Conservation (phyloP, 2,888 invertebrate species). For the Eupithecia abbreviata region DNA sequence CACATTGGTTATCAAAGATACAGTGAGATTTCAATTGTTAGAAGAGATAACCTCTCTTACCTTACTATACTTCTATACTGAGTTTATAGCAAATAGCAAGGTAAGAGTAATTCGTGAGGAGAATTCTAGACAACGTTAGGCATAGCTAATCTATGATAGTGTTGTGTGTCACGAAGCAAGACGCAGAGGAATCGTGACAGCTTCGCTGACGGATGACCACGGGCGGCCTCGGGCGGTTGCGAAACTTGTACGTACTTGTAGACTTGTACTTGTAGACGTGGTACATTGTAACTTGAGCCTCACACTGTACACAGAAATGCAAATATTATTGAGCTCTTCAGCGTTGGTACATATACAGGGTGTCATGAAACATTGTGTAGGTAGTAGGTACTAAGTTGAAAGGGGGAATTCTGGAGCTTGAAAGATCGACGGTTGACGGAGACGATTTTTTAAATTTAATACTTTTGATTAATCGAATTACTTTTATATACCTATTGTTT, state of each 20-base stretch:
- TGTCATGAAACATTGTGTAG: too few species aligned
- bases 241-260: slow-evolving; percentile 59
- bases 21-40: background rate
- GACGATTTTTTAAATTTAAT: too few species aligned
- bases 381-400: too few species aligned
- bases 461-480: too few species aligned
- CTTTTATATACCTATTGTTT: too few species aligned
- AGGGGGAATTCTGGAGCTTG: too few species aligned
- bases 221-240: slow-evolving; percentile 71
- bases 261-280: slow-evolving; percentile 63
- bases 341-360: slow-evolving; percentile 46
- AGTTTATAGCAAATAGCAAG: too few species aligned
- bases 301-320: slow-evolving; percentile 70
- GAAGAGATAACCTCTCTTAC: background rate
- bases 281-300: slow-evolving; percentile 50
- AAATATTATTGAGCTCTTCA: slow-evolving; percentile 63
- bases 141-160: background rate
- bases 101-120: background rate
- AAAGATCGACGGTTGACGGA: too few species aligned
- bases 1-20: too few species aligned
- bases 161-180: slow-evolving; percentile 50
- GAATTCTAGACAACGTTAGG: background rate
- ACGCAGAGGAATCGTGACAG: slow-evolving; percentile 71
- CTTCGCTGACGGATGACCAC: slow-evolving; percentile 61
- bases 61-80: background rate